Evolutionary conservation across 2,888 invertebrate species (phyloP), one percentile per base, ranked within the genome.

Genomic region (Cheilosia pagana): DNA sequence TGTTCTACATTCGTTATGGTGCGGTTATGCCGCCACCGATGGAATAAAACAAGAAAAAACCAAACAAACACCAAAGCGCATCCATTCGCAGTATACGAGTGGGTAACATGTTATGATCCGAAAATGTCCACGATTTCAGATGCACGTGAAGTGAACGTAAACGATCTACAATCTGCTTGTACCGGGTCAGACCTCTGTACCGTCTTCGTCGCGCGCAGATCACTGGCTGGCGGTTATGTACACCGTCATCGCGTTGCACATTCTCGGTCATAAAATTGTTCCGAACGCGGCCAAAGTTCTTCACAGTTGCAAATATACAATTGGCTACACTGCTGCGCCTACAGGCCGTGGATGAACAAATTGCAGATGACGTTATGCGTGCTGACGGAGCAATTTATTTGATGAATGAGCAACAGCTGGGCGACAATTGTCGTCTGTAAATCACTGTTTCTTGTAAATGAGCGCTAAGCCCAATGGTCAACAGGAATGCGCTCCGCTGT

Each of bases 121-220:
- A 79, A 79, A 74, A 53, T 85, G 79, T 79, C 74, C 83, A 85
- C 79, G 83, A 81, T 85, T 85, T 50, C 53, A 79, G 52, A 53
- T 65, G 75, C 75, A 85, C 79, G 70, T 85, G 83, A 85, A 85
- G 83, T 85, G 83, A 85, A 85, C 83, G 83, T 85, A 85, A 79
- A 85, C 79, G 83, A 85, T 85, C 63, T 65, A 70, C 74, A 85
- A 79, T 75, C 79, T 85, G 65, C 43, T 75, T 65, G 12, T 35
- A 71, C 75, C 59, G 79, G 83, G 83, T 85, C 83, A 79, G 70
- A 85, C 79, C 75, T 75, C 75, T 65, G 79, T 70, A 48, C 43
- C 59, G 65, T 71, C 70, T 62, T 63, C 60, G 60, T 53, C 39
- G 53, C 63, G 43, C 57, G 50, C 41, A 57, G 57, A 57, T 31